A percentile compares a stretch with the other conserved stretches of the same genome.
These are phyloP conservation scores for Diarsia mendica DNA, from an alignment of 2,888 invertebrate genomes.

Conservation along the genomic window DNA sequence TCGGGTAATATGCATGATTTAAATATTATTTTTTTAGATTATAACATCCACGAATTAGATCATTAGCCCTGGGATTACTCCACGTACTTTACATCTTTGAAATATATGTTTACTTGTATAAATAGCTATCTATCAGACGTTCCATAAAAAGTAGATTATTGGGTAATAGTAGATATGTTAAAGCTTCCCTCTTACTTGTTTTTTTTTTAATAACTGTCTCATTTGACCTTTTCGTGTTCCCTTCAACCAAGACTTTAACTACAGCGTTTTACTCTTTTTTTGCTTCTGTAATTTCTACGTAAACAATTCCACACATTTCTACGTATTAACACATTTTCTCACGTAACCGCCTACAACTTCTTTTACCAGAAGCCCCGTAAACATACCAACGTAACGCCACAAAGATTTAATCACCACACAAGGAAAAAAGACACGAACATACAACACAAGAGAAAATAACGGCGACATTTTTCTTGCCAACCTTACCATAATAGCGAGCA, in stretches of 20 bases:
- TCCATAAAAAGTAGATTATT: no score
- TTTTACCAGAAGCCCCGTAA: conserved; percentile 18
- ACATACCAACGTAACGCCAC: conserved; percentile 36
- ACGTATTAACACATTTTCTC: conserved; percentile 7
- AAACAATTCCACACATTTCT: background rate
- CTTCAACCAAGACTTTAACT: background rate
- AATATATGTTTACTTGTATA: no score
- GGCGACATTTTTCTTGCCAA: conserved; percentile 55
- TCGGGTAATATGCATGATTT: background rate
- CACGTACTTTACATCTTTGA: no score
- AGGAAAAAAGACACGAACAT: conserved; percentile 45
- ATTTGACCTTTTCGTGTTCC: background rate
- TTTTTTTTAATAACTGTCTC: background rate
- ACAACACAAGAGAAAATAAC: conserved; percentile 52
- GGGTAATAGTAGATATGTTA: no score
- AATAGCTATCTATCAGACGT: no score
- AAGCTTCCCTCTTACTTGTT: no score
- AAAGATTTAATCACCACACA: conserved; percentile 55
- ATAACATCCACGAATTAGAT: background rate
- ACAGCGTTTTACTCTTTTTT: background rate
- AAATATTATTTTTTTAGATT: background rate
- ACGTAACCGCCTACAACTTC: background rate
- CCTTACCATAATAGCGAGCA: conserved; percentile 57
- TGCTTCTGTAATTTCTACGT: background rate
- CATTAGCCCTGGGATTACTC: background rate